Conservation (phyloP, 2,888 invertebrate species). For the Lamellibrachia satsuma region DNA sequence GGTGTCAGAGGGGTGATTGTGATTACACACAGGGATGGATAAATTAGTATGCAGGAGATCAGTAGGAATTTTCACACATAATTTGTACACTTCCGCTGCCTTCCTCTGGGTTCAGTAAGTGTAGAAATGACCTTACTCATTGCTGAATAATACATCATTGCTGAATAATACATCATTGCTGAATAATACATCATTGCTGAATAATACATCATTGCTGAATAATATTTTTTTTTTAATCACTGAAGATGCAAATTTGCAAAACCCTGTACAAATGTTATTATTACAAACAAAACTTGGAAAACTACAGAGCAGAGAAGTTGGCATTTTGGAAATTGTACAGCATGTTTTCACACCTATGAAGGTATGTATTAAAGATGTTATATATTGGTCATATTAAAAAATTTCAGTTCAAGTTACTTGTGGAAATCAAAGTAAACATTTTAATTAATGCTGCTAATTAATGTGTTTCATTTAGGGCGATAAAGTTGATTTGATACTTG, state of each 20-base stretch:
- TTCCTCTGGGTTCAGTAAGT: neutral
- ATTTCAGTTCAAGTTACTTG: neutral
- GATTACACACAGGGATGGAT: neutral
- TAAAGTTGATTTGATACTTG: too few relatives aligned
- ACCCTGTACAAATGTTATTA: neutral
- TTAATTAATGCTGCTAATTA: neutral
- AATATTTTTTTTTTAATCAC: neutral
- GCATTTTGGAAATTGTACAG: neutral
- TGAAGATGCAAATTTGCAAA: neutral
- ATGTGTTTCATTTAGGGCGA: neutral
- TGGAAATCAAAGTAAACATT: neutral
- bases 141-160: neutral
- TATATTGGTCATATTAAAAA: neutral
- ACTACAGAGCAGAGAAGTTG: neutral
- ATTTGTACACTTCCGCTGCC: neutral
- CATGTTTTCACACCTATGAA: neutral
- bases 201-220: neutral
- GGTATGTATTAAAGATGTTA: neutral
- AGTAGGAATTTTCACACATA: neutral
- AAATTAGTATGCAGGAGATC: conserved; percentile 6
- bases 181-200: neutral
- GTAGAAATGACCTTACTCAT: neutral
- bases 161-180: neutral
- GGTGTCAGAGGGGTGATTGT: neutral
- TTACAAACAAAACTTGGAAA: neutral